Base-by-base conservation (phyloP, 2,113 vertebrate genomes). In the Eudyptes chrysolophus region DNA sequence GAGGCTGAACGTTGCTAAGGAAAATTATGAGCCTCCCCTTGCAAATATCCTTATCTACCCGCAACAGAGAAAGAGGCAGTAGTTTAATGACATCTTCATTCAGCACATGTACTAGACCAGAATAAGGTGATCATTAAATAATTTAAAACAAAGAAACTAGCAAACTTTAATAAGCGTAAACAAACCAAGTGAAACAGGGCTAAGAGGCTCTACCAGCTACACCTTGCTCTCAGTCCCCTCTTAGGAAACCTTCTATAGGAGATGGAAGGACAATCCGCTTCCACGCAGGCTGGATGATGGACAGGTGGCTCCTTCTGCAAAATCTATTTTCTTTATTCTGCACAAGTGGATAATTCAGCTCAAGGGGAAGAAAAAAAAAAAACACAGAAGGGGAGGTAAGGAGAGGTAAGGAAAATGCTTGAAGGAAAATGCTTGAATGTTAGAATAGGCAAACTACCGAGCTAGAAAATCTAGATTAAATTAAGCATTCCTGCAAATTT, bases 401-500 rank as follows among this genome's bases (percentile, higher is more conserved):
- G 42, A 42, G 42, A 42, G 42, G 42, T 42, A 42, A 42, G 42
- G 60, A 86, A 91, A 92, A 89, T 24, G 34, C 40, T 18, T 93
- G 65, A 89, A 89, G 42, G 64, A 86, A 91, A 92, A 89, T 24
- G 34, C 40, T 18, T 93, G 65, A 89, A 89, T 62, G 58, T 86
- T 86, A 87, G 72, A 96, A 75, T 3, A 91, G 89, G 68, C 48
- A 93, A 86, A 90, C 55, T 87, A 84, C 58, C 46, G 78, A 74
- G 66, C 62, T 91, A 94, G 84, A 94, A 96, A 90, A 82, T 87
- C 91, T 85, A 96, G 91, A 96, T 94, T 87, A 96, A 96, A 94
- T 94, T 90, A 96, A 89, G 57, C 84, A 92, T 89, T 96, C 87
- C 86, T 95, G 72, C 42, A 84, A 95, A 89, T 72, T 27, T 89